Conservation (phyloP, 2,888 invertebrate genomes). For the Ceratothoa steindachneri region DNA sequence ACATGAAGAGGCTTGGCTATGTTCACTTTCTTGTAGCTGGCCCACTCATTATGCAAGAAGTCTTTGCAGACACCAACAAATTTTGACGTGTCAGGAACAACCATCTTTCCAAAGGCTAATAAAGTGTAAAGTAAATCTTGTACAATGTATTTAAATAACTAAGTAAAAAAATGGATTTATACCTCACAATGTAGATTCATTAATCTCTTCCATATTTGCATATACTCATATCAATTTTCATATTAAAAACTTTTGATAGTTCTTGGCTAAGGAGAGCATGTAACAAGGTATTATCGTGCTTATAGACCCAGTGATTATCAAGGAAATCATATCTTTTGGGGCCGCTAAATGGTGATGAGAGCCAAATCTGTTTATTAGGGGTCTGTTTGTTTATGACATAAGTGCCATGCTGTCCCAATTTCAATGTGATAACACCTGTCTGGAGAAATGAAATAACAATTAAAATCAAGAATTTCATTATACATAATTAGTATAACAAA, state of each 20-base stretch:
- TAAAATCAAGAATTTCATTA: too few species aligned
- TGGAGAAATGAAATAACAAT: constrained; percentile 4
- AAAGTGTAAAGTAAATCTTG: background rate
- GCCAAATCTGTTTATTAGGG: constrained; percentile 96
- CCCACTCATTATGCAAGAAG: constrained; percentile 38
- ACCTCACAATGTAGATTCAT: background rate
- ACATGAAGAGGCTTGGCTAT: constrained; percentile 16
- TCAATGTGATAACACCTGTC: constrained; percentile 76
- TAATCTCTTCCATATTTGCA: constrained; percentile 53
- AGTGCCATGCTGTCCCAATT: constrained; percentile 72
- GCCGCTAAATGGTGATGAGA: constrained; percentile 89
- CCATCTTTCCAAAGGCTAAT: background rate
- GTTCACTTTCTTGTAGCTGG: constrained; percentile 29
- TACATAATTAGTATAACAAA: too few species aligned
- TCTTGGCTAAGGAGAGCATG: constrained; percentile 77
- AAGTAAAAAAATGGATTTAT: too few species aligned
- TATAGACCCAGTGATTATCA: constrained; percentile 77
- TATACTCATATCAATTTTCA: constrained; percentile 61
- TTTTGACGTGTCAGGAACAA: constrained; percentile 23
- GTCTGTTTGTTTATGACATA: constrained; percentile 97
- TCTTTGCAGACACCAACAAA: constrained; percentile 34
- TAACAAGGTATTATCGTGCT: constrained; percentile 73
- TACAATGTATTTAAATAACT: too few species aligned
- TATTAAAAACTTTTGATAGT: constrained; percentile 65
- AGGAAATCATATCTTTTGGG: constrained; percentile 80